These are phyloP conservation scores for Corticium candelabrum DNA, from an alignment of 37 sponge, comb jelly and placozoan species.

Conservation along the genomic window DNA sequence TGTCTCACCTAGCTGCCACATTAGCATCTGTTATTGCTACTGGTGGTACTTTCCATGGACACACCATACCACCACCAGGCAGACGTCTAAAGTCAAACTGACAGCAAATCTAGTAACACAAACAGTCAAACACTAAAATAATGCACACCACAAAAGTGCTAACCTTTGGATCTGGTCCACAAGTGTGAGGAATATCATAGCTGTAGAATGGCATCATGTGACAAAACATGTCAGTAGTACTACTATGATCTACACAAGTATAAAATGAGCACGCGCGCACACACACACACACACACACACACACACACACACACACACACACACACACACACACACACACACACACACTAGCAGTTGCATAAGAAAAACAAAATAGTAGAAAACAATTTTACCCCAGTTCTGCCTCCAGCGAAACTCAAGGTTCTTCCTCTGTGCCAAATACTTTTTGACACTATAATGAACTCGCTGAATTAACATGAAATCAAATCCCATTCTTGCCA, in stretches of 20 bases:
- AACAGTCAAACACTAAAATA: neutral
- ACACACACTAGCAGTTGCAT: constrained; percentile 6
- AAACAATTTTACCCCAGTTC: constrained; percentile 76
- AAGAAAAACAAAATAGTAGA: too few relatives aligned
- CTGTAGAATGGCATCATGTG: constrained; percentile 91
- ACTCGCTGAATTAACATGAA: constrained; percentile 83
- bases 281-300: constrained; percentile 5
- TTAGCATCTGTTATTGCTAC: constrained; percentile 47
- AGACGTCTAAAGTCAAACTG: constrained; percentile 87
- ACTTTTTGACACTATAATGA: constrained; percentile 84
- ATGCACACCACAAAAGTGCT: too few relatives aligned
- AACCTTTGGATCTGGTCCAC: constrained; percentile 91
- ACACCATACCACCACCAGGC: constrained; percentile 31
- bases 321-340: neutral
- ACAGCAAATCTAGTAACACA: constrained; percentile 70
- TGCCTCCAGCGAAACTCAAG: constrained; percentile 92
- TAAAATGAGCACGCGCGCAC: too few relatives aligned
- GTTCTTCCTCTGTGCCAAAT: constrained; percentile 44
- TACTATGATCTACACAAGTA: constrained; percentile 53
- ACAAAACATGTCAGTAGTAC: constrained; percentile 57
- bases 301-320: constrained; percentile 1
- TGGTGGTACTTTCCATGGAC: constrained; percentile 68
- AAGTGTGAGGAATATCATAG: constrained; percentile 89
- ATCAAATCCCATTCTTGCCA: constrained; percentile 44
- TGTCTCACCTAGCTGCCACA: constrained; percentile 44